Conservation (phyloP, 2,113 vertebrate genomes). For the Psephotus haematonotus region DNA sequence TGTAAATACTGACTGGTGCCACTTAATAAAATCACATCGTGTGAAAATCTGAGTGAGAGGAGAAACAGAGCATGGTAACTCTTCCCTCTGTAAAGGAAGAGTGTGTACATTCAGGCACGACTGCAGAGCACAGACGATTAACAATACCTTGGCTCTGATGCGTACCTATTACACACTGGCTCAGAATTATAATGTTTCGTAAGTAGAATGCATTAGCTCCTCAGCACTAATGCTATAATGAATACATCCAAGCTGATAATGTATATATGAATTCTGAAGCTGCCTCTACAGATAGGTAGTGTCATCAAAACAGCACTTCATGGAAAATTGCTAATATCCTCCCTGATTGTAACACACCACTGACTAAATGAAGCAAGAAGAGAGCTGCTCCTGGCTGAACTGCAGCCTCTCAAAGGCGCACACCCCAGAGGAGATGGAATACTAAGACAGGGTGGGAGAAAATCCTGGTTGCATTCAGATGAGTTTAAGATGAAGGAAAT, state of each 20-base stretch:
- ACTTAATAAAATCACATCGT: neutral
- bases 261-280: neutral
- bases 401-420: fast-evolving
- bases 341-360: neutral
- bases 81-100: neutral
- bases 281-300: neutral
- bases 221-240: neutral
- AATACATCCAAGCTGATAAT: neutral
- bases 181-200: neutral
- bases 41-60: neutral
- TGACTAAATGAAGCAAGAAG: neutral
- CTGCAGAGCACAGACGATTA: neutral
- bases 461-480: neutral
- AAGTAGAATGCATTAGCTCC: neutral
- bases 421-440: neutral
- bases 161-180: neutral
- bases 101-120: neutral
- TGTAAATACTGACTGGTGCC: neutral
- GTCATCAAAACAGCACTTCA: neutral
- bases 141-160: neutral
- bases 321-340: neutral
- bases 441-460: neutral
- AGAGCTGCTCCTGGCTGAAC: neutral
- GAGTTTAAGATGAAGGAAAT: neutral
- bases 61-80: neutral